Conservation (phyloP, 2,797 vertebrate species). For the Tiaroga cobitis region DNA sequence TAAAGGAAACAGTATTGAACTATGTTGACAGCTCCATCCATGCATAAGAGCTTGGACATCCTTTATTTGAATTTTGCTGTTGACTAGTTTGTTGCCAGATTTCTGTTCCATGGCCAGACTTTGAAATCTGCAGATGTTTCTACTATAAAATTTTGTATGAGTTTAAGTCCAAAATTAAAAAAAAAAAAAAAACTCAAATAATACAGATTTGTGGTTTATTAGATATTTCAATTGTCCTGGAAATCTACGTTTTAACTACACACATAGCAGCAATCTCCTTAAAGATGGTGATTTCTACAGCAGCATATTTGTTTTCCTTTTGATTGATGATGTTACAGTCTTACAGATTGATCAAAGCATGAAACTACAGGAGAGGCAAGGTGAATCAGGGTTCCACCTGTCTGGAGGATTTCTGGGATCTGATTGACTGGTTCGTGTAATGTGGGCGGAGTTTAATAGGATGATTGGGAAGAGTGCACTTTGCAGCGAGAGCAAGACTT, state of each 20-base stretch:
- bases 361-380: slow-evolving; percentile 3
- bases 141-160: slow-evolving; percentile 98
- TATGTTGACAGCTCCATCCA: slow-evolving; percentile 74
- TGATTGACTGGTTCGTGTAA: slow-evolving; percentile 47
- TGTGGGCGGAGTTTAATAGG: slow-evolving; percentile 44
- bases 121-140: slow-evolving; percentile 95
- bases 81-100: slow-evolving; percentile 90
- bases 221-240: neutral
- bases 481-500: slow-evolving; percentile 38
- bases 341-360: neutral
- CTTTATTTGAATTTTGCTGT: slow-evolving; percentile 79
- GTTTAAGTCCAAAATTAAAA: slow-evolving; percentile 95
- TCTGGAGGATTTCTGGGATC: slow-evolving; percentile 5
- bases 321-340: neutral
- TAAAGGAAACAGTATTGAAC: slow-evolving; percentile 78
- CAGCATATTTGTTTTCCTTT: neutral
- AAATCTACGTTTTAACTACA: neutral
- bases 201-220: slow-evolving; percentile 10
- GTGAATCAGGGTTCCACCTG: slow-evolving; percentile 28
- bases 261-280: neutral
- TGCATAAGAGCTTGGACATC: slow-evolving; percentile 78
- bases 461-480: slow-evolving; percentile 52
- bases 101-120: slow-evolving; percentile 88
- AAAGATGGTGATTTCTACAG: neutral
- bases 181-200: slow-evolving; percentile 69